Evolutionary conservation across 2,888 invertebrate species (phyloP).

Genomic region (Galerucella calmariensis): DNA sequence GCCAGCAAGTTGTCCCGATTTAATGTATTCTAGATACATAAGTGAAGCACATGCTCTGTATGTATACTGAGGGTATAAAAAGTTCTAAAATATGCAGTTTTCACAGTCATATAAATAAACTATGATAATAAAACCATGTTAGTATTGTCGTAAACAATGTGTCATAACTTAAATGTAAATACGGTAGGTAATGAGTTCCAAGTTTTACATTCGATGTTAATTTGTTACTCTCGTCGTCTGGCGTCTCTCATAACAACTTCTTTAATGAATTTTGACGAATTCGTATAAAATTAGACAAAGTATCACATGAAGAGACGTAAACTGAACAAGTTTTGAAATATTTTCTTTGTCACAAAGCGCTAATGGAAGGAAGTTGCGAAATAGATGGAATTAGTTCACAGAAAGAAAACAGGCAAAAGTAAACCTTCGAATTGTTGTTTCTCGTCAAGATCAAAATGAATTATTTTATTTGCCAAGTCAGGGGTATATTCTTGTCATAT

Average conservation of each 20-base stretch:
- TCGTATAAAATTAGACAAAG: conserved; percentile 5
- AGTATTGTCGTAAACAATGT: not conserved
- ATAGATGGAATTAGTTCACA: not conserved
- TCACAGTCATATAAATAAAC: no score
- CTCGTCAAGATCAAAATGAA: not conserved
- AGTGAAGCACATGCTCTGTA: no score
- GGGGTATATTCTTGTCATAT: no score
- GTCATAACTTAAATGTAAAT: not conserved
- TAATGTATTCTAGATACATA: no score
- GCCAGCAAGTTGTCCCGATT: no score
- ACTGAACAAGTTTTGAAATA: conserved; percentile 8
- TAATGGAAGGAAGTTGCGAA: conserved; percentile 1
- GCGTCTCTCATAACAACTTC: conserved; percentile 12
- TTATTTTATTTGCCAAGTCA: not conserved
- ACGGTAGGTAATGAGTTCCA: not conserved
- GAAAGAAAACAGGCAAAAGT: not conserved
- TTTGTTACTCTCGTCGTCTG: not conserved
- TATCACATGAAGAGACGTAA: conserved; percentile 6
- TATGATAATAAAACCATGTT: not conserved
- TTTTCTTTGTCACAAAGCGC: not conserved
- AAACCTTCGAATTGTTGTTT: conserved; percentile 1
- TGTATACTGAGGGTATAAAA: no score
- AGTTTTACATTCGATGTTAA: conserved; percentile 9
- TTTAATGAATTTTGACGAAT: conserved; percentile 10
- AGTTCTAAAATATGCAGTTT: no score